phyloP scores from a whole-genome alignment of 2,113 vertebrate genomes.

The Rhynchomys soricoides region DNA sequence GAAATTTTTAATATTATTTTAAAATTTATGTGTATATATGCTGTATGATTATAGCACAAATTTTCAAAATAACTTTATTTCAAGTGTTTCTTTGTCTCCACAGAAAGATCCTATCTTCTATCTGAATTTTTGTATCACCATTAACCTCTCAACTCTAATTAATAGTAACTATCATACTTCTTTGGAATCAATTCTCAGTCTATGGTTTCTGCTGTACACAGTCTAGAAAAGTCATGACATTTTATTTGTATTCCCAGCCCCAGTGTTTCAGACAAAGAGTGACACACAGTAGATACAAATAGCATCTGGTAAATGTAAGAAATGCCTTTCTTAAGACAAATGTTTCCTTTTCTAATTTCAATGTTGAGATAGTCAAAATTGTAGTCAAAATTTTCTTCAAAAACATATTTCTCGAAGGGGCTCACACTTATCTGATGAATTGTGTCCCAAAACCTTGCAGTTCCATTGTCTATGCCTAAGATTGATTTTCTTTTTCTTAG shows the following conservation, averaged over 20 bases:
- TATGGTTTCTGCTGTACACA: too few species aligned
- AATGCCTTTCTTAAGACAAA: background rate
- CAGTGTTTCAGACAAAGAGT: background rate
- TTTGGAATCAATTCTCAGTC: background rate
- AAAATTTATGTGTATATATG: background rate
- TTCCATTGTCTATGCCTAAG: constrained; percentile 41
- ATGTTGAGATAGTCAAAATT: background rate
- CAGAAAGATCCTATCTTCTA: background rate
- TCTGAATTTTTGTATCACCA: background rate
- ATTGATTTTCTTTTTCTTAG: constrained; percentile 56
- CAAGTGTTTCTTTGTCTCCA: background rate
- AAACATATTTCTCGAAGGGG: background rate
- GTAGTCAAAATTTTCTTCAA: background rate
- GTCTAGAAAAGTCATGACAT: background rate
- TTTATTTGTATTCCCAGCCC: background rate
- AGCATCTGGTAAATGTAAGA: background rate
- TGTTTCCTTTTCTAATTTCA: background rate
- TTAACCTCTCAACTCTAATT: background rate
- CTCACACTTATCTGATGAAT: background rate
- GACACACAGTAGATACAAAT: background rate
- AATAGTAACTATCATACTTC: too few species aligned
- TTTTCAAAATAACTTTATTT: background rate
- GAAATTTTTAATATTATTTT: background rate
- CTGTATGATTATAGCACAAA: background rate
- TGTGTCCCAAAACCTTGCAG: background rate